These are phyloP conservation scores for Daktulosphaira vitifoliae DNA, from an alignment of 1,140 invertebrate genomes.

Conservation along the genomic window DNA sequence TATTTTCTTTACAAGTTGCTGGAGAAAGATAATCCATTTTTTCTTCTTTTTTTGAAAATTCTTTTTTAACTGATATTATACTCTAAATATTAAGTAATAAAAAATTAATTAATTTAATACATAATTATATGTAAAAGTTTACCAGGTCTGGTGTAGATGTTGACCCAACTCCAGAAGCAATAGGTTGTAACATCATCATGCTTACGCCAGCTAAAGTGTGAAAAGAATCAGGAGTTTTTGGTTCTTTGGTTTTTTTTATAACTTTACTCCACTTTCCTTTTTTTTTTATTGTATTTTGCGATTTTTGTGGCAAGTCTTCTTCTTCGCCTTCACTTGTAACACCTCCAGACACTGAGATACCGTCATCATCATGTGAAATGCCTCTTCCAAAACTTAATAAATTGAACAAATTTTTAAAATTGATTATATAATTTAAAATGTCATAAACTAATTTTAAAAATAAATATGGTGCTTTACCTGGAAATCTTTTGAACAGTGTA, in stretches of 20 bases:
- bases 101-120: not conserved
- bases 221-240: constrained; percentile 32
- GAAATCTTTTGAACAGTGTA: constrained; percentile 34
- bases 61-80: constrained; percentile 17
- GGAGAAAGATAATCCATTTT: constrained; percentile 31
- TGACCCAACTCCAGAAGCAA: constrained; percentile 25
- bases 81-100: constrained; percentile 20
- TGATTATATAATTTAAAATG: too few relatives aligned
- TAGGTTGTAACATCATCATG: constrained; percentile 34
- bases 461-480: constrained; percentile 11
- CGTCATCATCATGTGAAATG: constrained; percentile 31
- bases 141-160: constrained; percentile 31
- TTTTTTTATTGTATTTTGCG: constrained; percentile 17
- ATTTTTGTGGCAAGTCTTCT: not conserved
- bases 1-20: constrained; percentile 10
- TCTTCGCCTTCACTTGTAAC: constrained; percentile 22
- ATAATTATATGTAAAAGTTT: too few relatives aligned
- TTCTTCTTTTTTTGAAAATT: constrained; percentile 28
- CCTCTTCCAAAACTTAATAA: constrained; percentile 30
- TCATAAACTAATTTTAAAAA: too few relatives aligned
- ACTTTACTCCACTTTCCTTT: constrained; percentile 31
- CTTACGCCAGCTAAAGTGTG: constrained; percentile 31
- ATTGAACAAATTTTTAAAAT: too few relatives aligned
- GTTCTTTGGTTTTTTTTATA: constrained; percentile 30
- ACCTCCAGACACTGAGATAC: constrained; percentile 15